Evolutionary conservation across 2,797 vertebrate genomes (phyloP), one percentile per base, ranked within the genome.

Genomic region (Phoxinus dragarum): DNA sequence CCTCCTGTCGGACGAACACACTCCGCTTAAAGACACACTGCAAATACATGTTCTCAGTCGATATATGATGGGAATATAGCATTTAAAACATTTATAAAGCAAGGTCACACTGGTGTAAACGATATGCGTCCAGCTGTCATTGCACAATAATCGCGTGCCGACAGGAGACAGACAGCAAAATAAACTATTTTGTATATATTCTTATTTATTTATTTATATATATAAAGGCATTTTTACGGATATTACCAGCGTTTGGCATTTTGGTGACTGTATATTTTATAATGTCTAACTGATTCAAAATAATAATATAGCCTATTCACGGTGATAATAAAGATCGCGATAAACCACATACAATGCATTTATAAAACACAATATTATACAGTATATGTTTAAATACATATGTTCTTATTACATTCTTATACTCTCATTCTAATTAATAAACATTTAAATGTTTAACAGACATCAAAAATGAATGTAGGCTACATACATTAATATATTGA

Each of bases 1-100:
- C 97, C 97, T 96, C 96, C 97, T 95, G 93, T 95, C 89, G 94
- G 96, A 94, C 94, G 92, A 83, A 87, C 91, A 89, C 86, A 72
- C 89, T 49, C 91, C 92, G 94, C 93, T 94, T 92, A 93, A 92
- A 94, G 93, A 91, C 91, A 93, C 92, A 92, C 91, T 85, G 31
- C 5, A 19, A 38, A 69, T 7, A 16, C 9, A 47, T 12, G 1
- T 31, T 21, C n/a, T 31, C 8, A 27, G 44, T 78, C 56, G n/a
- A 44, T 12, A 19, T 19, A 31, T 21, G 38, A 11, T 4, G 2
- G 4, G 2, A 59, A 23, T 38, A 38, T 38, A 16, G 23, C 6
- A 3, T 40, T 76, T n/a, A 5, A 76, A 38, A 14, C 49, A 54
- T 38, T 14, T 0, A 38, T 8, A 38, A 36, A 56, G 10, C 31